phyloP scores from a whole-genome alignment of 2,888 invertebrate genomes.

The Aspidapion aeneum region DNA sequence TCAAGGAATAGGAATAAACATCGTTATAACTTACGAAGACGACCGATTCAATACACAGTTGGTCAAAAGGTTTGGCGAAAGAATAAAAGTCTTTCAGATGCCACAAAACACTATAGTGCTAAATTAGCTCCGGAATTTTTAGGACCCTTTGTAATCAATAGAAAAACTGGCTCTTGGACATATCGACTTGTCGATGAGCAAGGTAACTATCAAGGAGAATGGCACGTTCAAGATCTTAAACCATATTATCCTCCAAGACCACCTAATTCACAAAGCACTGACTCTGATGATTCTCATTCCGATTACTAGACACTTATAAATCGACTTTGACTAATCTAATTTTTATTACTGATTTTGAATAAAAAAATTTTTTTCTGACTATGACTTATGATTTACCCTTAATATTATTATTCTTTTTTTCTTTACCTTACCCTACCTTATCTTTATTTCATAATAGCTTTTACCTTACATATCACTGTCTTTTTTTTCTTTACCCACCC shows the following conservation, averaged over 20 bases:
- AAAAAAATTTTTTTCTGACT: background rate
- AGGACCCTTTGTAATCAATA: constrained; percentile 5
- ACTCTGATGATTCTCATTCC: no score
- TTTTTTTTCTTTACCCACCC: background rate
- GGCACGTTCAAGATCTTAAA: constrained; percentile 11
- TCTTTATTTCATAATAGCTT: background rate
- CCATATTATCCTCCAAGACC: background rate
- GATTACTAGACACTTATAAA: no score
- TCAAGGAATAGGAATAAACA: background rate
- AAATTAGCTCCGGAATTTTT: constrained; percentile 10
- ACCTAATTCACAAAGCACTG: background rate
- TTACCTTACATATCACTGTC: no score
- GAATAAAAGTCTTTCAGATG: constrained; percentile 13
- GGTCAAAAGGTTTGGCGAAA: constrained; percentile 15
- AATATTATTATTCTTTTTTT: background rate
- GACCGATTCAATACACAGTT: constrained; percentile 1
- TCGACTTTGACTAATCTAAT: no score
- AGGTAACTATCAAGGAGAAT: constrained; percentile 1
- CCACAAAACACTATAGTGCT: constrained; percentile 8
- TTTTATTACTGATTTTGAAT: no score
- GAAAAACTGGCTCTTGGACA: constrained; percentile 6
- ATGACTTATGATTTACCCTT: background rate
- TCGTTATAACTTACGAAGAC: constrained; percentile 14
- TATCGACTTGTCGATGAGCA: constrained; percentile 5
- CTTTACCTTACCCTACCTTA: background rate